Evolutionary conservation across 2,888 invertebrate genomes (phyloP), one percentile per base, ranked within the genome.

Genomic region (Digitonthophagus gazella): DNA sequence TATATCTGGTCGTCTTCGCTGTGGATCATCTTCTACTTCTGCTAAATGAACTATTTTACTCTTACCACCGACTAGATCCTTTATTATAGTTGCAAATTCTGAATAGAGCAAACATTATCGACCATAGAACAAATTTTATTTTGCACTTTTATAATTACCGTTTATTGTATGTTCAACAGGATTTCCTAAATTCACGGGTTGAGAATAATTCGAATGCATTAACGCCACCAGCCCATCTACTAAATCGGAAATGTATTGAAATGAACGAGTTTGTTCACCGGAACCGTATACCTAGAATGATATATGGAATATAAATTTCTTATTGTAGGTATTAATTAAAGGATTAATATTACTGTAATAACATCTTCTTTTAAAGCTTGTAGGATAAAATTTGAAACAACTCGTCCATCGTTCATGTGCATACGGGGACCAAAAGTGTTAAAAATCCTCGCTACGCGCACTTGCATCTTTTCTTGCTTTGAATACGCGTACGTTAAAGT

Each of bases 351-450:
- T 83, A 97, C 96, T 2, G 98, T 98, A 67, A 99, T 96, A 2
- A 95, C 93, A 79, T 97, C 90, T 80, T 96, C 95, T 80, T 97
- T 94, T 69, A 99, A 84, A 0, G 98, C 96, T 84, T 99, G 98
- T 74, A 98, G 88, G 74, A 99, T 95, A 79, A 99, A 99, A 85
- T 99, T 99, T 11, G 98, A 98, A 0, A 99, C 98, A 0, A 99
- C 98, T 55, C 99, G 87, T 0, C 99, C 99, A 82, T 99, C 99
- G 73, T 97, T 96, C 88, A 96, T 96, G 79, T 98, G 98, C 99
- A 99, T 99, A 76, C 99, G 85, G 0, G 99, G 99, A 0, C 99
- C 99, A 80, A 96, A 99, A 0, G 99, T 99, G 82, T 99, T 99
- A 83, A 99, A 99, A 76, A 99, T 99, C 73, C 99, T 87, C 1